phyloP scores from a whole-genome alignment of 2,888 invertebrate genomes.

The Bugula neritina region DNA sequence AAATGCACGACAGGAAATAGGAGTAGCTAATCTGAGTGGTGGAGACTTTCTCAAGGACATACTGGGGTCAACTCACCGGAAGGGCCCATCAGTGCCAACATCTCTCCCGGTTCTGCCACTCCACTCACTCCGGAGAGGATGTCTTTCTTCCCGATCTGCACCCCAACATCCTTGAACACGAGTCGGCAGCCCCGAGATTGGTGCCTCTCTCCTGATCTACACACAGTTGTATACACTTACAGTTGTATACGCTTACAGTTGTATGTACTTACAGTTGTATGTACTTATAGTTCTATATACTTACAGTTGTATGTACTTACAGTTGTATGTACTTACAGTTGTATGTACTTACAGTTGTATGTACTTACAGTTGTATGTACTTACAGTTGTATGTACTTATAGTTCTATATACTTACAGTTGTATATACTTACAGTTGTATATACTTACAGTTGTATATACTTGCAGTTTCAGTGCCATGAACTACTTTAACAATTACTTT shows the following conservation, averaged over 20 bases:
- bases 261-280: neutral
- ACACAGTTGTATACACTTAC: neutral
- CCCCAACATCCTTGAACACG: slow-evolving; percentile 36
- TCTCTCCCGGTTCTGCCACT: slow-evolving; percentile 68
- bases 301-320: neutral
- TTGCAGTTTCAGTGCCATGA: too few species aligned
- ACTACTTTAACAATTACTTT: too few species aligned
- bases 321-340: neutral
- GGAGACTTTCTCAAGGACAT: too few species aligned
- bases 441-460: too few species aligned
- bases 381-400: too few species aligned
- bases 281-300: neutral
- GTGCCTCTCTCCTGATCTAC: neutral
- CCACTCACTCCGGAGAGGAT: slow-evolving; percentile 69
- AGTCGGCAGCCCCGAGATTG: slow-evolving; percentile 30
- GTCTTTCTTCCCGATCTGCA: slow-evolving; percentile 57
- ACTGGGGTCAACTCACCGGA: slow-evolving; percentile 67
- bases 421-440: too few species aligned
- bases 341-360: too few species aligned
- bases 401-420: too few species aligned
- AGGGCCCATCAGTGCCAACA: slow-evolving; percentile 76
- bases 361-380: too few species aligned
- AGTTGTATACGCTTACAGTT: neutral
- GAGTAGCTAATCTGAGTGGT: too few species aligned
- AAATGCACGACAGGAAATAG: too few species aligned